Percentiles rank a stretch among this genome's conserved stretches.
phyloP scores from a whole-genome alignment of 2,888 invertebrate genomes.

The Phasia obesa region DNA sequence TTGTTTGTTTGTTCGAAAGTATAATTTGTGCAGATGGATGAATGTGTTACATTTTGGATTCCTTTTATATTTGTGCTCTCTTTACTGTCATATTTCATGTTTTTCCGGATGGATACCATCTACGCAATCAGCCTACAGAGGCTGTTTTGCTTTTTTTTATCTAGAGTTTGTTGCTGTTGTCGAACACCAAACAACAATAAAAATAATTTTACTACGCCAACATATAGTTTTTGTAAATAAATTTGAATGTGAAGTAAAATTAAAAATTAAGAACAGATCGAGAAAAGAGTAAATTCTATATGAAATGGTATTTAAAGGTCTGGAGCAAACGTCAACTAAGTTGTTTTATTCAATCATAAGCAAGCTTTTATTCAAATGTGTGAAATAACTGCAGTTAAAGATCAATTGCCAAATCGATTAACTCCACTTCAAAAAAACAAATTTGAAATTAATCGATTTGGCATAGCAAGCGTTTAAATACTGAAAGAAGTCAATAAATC shows the following conservation, averaged over 20 bases:
- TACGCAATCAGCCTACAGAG: constrained; percentile 70
- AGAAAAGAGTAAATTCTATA: constrained; percentile 6
- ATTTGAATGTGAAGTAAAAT: constrained; percentile 60
- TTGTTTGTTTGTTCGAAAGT: constrained; percentile 32
- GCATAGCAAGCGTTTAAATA: too few relatives aligned
- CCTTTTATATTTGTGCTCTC: constrained; percentile 70
- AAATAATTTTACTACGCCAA: constrained; percentile 26
- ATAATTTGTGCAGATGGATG: constrained; percentile 42
- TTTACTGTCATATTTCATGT: constrained; percentile 72
- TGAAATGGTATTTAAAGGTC: neutral
- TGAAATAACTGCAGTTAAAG: too few relatives aligned
- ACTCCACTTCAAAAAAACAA: too few relatives aligned
- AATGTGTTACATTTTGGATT: constrained; percentile 65
- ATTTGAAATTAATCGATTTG: too few relatives aligned
- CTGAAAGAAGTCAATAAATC: too few relatives aligned
- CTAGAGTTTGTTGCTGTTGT: constrained; percentile 30
- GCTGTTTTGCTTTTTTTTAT: constrained; percentile 10
- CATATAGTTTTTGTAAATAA: constrained; percentile 23
- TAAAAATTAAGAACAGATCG: constrained; percentile 15
- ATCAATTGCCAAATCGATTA: too few relatives aligned
- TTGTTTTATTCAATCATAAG: too few relatives aligned
- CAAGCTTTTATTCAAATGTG: too few relatives aligned
- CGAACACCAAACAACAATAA: constrained; percentile 45
- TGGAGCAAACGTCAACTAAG: neutral
- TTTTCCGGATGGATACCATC: constrained; percentile 69